A percentile compares a stretch with the other conserved stretches of the same genome.
Evolutionary conservation across 2,113 vertebrate species (phyloP).

Genomic region (Rissa tridactyla): DNA sequence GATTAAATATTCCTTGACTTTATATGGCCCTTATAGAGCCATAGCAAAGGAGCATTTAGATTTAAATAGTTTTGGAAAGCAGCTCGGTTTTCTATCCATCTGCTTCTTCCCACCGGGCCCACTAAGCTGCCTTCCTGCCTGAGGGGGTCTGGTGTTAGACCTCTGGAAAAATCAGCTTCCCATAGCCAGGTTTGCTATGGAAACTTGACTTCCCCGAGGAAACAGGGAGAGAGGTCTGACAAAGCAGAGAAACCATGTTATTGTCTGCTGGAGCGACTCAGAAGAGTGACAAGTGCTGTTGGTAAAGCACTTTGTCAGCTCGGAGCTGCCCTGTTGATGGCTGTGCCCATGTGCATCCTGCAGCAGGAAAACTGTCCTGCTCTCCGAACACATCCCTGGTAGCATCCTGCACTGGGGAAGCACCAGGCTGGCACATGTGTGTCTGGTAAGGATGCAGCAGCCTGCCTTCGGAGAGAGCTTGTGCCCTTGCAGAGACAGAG

Average conservation of each 20-base stretch:
- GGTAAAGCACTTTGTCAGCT: background rate
- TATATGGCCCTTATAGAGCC: background rate
- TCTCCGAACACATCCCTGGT: fast-evolving
- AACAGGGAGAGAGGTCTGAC: background rate
- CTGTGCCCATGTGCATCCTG: background rate
- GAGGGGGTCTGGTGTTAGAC: background rate
- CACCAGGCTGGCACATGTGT: fast-evolving
- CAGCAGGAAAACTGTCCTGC: background rate
- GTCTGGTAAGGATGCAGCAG: background rate
- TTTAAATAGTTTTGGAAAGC: background rate
- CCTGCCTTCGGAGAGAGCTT: background rate
- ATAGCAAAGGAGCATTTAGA: background rate
- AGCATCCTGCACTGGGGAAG: fast-evolving
- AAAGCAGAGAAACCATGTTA: background rate
- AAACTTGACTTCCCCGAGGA: background rate
- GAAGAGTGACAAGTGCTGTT: background rate
- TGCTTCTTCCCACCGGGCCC: background rate
- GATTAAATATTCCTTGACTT: background rate
- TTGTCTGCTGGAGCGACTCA: background rate
- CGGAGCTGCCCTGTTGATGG: background rate
- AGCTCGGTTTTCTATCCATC: background rate
- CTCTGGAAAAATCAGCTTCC: background rate
- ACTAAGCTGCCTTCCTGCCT: background rate
- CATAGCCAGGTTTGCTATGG: background rate
- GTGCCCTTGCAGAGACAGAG: background rate